phyloP scores from a whole-genome alignment of 2,888 invertebrate genomes.

The Cyclophora albipunctata region DNA sequence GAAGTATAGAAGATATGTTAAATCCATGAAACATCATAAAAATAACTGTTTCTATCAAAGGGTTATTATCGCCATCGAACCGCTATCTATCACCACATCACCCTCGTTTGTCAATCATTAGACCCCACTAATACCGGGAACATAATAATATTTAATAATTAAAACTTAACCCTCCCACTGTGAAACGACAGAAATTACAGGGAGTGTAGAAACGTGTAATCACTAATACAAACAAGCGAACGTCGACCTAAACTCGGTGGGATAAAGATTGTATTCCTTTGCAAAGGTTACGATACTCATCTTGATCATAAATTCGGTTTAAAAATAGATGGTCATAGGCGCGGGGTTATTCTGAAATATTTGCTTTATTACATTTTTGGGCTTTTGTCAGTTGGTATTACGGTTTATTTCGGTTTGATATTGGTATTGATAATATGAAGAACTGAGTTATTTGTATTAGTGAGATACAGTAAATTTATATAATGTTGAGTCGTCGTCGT shows the following conservation, averaged over 20 bases:
- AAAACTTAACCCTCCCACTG: neutral
- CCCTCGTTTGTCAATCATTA: slow-evolving; percentile 13
- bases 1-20: too few species aligned
- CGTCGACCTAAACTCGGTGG: too few species aligned
- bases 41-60: neutral
- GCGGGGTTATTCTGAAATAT: slow-evolving; percentile 1
- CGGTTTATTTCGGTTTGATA: too few species aligned
- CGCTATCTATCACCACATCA: slow-evolving; percentile 9
- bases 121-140: slow-evolving; percentile 8
- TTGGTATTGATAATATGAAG: too few species aligned
- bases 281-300: slow-evolving; percentile 11
- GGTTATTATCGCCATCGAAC: slow-evolving; percentile 13
- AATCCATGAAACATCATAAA: too few species aligned
- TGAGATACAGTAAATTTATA: too few species aligned
- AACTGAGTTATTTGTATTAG: too few species aligned
- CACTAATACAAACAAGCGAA: too few species aligned
- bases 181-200: neutral
- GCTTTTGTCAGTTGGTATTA: slow-evolving; percentile 10
- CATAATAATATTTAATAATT: slow-evolving; percentile 7
- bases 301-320: slow-evolving; percentile 18
- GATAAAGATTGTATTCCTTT: too few species aligned
- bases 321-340: slow-evolving; percentile 17
- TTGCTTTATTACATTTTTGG: slow-evolving; percentile 8
- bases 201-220: too few species aligned
- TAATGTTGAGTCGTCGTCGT: too few species aligned